These are phyloP conservation scores for Celastrina argiolus DNA, from an alignment of 2,888 invertebrate genomes.

Conservation along the genomic window DNA sequence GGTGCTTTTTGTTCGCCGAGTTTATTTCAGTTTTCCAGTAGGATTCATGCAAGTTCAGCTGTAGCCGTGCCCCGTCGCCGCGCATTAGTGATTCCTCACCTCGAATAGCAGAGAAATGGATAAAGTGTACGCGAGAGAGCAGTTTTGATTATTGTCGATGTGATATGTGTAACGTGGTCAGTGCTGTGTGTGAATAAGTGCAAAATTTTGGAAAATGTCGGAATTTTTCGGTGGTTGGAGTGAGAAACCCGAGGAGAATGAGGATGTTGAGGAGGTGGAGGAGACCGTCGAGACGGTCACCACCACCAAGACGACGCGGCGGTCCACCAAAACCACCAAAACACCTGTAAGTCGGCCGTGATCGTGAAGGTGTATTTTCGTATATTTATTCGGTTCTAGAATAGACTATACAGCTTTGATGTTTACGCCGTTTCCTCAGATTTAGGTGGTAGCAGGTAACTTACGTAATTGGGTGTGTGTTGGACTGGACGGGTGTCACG, in stretches of 20 bases:
- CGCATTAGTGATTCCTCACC: conserved; percentile 38
- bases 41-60: conserved; percentile 73
- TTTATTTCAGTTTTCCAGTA: conserved; percentile 79
- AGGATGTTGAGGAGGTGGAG: conserved; percentile 47
- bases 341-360: conserved; percentile 41
- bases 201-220: conserved; percentile 55
- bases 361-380: conserved; percentile 41
- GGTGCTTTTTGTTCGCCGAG: conserved; percentile 77
- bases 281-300: conserved; percentile 65
- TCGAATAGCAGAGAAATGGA: conserved; percentile 10
- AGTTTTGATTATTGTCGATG: conserved; percentile 31
- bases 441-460: conserved; percentile 45
- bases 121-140: background rate
- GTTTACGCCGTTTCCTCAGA: conserved; percentile 25
- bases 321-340: conserved; percentile 46
- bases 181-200: conserved; percentile 66
- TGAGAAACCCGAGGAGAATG: conserved; percentile 44
- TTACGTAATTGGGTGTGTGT: conserved; percentile 53
- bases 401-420: conserved; percentile 43
- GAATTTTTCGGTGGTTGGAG: conserved; percentile 72
- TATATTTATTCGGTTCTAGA: conserved; percentile 34
- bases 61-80: conserved; percentile 63
- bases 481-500: conserved; percentile 60
- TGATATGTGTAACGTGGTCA: conserved; percentile 31
- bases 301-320: conserved; percentile 53